Percentiles rank a stretch among this genome's conserved stretches.
phyloP scores from a whole-genome alignment of 2,888 invertebrate genomes.

The Germaria angustata region DNA sequence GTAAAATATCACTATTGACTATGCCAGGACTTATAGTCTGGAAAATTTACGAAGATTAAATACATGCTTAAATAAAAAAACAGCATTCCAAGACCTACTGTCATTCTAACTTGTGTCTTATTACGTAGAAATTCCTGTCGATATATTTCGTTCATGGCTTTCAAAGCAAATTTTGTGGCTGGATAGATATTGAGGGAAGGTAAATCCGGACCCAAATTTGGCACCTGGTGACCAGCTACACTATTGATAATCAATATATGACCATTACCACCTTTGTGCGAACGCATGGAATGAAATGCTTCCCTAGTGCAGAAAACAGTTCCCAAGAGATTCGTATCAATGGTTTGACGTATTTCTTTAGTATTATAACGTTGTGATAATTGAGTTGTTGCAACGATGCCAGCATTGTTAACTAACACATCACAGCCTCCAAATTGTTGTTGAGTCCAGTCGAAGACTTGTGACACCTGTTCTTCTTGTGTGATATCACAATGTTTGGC shows the following conservation, averaged over 20 bases:
- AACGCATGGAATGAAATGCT: constrained; percentile 81
- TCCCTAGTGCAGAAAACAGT: constrained; percentile 81
- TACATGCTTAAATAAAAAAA: background rate
- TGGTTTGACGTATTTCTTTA: constrained; percentile 74
- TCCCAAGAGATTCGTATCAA: constrained; percentile 81
- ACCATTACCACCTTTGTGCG: constrained; percentile 78
- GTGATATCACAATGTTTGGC: constrained; percentile 80
- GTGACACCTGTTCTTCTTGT: constrained; percentile 81
- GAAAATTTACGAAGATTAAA: background rate
- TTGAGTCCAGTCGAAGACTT: constrained; percentile 81
- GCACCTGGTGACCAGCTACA: constrained; percentile 78
- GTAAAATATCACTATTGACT: constrained; percentile 77
- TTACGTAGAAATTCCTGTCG: constrained; percentile 78
- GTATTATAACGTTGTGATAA: constrained; percentile 72
- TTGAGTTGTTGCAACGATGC: constrained; percentile 77
- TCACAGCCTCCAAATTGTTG: constrained; percentile 82
- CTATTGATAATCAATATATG: constrained; percentile 81
- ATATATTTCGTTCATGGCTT: constrained; percentile 79
- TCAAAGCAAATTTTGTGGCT: constrained; percentile 78
- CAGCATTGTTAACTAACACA: constrained; percentile 84
- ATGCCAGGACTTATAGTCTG: constrained; percentile 77
- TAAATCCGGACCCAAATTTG: constrained; percentile 74
- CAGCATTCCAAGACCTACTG: constrained; percentile 72
- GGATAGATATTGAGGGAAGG: constrained; percentile 79
- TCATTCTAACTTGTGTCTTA: constrained; percentile 76